These are phyloP conservation scores for Corticium candelabrum DNA, from an alignment of 37 sponge, comb jelly and placozoan genomes.

Conservation along the genomic window DNA sequence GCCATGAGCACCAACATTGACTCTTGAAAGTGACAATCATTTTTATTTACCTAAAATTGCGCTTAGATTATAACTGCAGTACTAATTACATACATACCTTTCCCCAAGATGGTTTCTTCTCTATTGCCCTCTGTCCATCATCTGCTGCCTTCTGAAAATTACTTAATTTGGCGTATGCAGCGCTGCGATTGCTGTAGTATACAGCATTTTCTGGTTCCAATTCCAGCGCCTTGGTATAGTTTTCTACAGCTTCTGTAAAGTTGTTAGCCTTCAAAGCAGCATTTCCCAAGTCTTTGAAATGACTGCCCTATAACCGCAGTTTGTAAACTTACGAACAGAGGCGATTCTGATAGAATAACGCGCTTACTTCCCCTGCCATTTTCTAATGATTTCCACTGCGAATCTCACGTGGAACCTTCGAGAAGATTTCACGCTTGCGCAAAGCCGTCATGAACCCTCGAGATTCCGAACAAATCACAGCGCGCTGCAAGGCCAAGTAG, in stretches of 20 bases:
- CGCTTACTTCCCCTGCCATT: no score
- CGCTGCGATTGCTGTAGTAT: constrained; percentile 65
- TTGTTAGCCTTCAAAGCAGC: constrained; percentile 30
- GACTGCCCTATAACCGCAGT: constrained; percentile 39
- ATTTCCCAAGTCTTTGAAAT: constrained; percentile 50
- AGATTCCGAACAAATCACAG: no score
- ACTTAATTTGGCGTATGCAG: constrained; percentile 43
- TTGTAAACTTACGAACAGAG: no score
- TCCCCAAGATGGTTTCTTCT: constrained; percentile 51
- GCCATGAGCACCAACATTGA: no score
- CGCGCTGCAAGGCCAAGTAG: no score
- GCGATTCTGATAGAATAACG: no score
- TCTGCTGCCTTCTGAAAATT: constrained; percentile 33
- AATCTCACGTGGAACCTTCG: no score
- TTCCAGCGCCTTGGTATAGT: constrained; percentile 50
- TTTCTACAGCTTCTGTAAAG: constrained; percentile 30
- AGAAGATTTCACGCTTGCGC: no score
- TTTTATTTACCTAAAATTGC: background rate
- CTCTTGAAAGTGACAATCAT: no score
- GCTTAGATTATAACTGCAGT: background rate
- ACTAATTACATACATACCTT: constrained; percentile 31
- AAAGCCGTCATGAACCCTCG: no score
- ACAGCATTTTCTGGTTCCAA: constrained; percentile 50
- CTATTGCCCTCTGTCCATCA: constrained; percentile 44
- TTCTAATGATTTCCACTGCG: no score